phyloP scores from a whole-genome alignment of 1,140 invertebrate genomes.

The Lordiphosa collinella region DNA sequence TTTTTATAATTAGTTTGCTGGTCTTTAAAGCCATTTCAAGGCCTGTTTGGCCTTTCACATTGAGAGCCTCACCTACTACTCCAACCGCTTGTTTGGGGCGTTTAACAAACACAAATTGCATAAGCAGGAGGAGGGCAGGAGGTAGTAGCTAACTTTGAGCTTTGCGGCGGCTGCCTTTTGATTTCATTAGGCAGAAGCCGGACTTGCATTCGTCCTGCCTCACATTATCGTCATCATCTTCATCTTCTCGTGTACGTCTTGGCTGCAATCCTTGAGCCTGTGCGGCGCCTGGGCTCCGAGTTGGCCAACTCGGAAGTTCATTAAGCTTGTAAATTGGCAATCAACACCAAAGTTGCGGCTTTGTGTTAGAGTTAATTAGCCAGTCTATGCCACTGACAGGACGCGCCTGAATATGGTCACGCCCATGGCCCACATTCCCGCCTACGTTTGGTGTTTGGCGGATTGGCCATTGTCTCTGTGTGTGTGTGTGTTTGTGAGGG shows the following conservation, averaged over 20 bases:
- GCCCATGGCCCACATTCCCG: not conserved
- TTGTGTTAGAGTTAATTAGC: conserved; percentile 66
- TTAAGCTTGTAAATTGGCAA: conserved; percentile 66
- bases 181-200: conserved; percentile 33
- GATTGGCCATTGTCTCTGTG: not conserved
- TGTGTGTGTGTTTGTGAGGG: not conserved
- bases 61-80: not conserved
- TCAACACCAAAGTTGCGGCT: conserved; percentile 61
- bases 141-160: not conserved
- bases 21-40: too few relatives aligned
- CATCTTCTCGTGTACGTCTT: conserved; percentile 2
- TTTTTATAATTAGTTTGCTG: too few relatives aligned
- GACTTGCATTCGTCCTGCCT: conserved; percentile 22
- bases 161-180: conserved; percentile 15
- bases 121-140: conserved; percentile 9
- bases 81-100: not conserved
- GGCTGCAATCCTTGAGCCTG: conserved; percentile 5
- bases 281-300: not conserved
- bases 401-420: conserved; percentile 19
- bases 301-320: conserved; percentile 42
- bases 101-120: conserved; percentile 21
- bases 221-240: not conserved
- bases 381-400: conserved; percentile 50
- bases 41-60: not conserved
- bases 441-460: conserved; percentile 1